A percentile compares a stretch with the other conserved stretches of the same genome.
Evolutionary conservation across 2,113 vertebrate species (phyloP).

Genomic region (Cnemophilus loriae): DNA sequence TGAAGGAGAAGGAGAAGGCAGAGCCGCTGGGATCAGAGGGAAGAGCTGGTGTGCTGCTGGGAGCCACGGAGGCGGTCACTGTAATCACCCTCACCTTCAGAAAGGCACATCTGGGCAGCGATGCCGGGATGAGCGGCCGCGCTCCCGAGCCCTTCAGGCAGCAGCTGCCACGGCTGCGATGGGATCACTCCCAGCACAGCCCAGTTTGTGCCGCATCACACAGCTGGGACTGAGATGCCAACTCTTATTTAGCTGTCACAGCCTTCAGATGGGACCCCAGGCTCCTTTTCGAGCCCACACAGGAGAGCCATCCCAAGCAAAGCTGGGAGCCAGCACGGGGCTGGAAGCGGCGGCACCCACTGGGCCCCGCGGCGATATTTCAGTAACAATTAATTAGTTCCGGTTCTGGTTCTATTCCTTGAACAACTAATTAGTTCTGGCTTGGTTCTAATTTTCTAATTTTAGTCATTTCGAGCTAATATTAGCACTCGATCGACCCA

Average conservation of each 20-base stretch:
- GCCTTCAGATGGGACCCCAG: not conserved
- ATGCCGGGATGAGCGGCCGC: fast-evolving
- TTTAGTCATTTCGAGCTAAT: slow-evolving; percentile 42
- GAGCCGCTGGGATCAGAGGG: not conserved
- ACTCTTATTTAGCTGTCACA: not conserved
- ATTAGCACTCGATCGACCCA: not conserved
- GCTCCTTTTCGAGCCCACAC: not conserved
- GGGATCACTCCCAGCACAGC: not conserved
- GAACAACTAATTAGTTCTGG: slow-evolving; percentile 46
- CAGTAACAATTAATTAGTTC: slow-evolving; percentile 56
- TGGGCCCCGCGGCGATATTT: not conserved
- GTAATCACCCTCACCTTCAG: not conserved
- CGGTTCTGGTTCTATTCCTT: slow-evolving; percentile 46
- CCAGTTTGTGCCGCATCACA: not conserved
- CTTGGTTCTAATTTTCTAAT: slow-evolving; percentile 41
- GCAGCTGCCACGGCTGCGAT: not conserved
- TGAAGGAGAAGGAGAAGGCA: not conserved
- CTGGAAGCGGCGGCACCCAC: not conserved
- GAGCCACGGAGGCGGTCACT: not conserved
- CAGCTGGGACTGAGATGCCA: not conserved
- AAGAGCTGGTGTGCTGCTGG: not conserved
- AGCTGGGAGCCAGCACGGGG: not conserved
- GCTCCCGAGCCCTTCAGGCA: not conserved
- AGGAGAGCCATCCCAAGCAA: not conserved
- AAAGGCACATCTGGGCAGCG: not conserved